phyloP scores from a whole-genome alignment of 1,140 invertebrate genomes.

The Drosophila ercepeae region DNA sequence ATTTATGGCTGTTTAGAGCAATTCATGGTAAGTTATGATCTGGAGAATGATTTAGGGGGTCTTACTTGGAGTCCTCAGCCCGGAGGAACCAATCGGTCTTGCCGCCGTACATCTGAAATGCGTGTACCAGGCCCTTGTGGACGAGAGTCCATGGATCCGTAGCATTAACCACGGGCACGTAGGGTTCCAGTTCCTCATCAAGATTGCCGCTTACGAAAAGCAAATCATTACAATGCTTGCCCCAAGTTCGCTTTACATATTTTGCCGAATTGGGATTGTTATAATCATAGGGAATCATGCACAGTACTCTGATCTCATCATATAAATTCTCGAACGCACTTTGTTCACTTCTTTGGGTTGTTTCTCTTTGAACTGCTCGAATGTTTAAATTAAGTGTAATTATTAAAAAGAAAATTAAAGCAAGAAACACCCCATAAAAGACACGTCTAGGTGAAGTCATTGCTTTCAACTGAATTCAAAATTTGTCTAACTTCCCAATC shows the following conservation, averaged over 20 bases:
- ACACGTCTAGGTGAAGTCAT: conserved; percentile 38
- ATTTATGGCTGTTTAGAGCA: conserved; percentile 52
- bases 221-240: conserved; percentile 43
- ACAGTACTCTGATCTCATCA: conserved; percentile 27
- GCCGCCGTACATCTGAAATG: conserved; percentile 16
- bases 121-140: conserved; percentile 31
- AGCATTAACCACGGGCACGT: conserved; percentile 24
- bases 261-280: neutral
- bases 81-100: conserved; percentile 49
- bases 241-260: conserved; percentile 54
- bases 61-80: conserved; percentile 51
- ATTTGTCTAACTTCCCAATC: neutral
- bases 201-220: conserved; percentile 39
- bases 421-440: conserved; percentile 19
- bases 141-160: conserved; percentile 49
- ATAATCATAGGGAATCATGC: conserved; percentile 49
- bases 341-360: no score
- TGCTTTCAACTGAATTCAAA: conserved; percentile 12
- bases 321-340: conserved; percentile 8
- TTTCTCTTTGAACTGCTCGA: neutral
- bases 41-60: neutral
- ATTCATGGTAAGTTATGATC: conserved; percentile 52
- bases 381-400: conserved; percentile 14
- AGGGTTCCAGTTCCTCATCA: conserved; percentile 43
- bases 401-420: conserved; percentile 13